Percentiles rank a stretch among this genome's conserved stretches.
Evolutionary conservation across 2,888 invertebrate genomes (phyloP).

Genomic region (Xestia ashworthii): DNA sequence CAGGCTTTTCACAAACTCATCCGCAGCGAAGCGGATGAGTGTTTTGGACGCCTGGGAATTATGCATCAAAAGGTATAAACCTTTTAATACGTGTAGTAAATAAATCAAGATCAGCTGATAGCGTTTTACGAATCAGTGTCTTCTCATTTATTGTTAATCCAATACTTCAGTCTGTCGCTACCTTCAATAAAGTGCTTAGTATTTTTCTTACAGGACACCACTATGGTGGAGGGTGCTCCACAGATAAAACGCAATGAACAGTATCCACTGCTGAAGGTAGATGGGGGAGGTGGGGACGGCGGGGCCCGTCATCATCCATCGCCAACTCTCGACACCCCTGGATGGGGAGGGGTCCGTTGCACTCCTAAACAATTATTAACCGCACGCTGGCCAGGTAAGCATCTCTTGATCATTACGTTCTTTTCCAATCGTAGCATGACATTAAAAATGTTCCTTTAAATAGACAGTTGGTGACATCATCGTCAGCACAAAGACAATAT

Average conservation of each 20-base stretch:
- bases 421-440: not conserved
- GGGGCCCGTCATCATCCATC: constrained; percentile 61
- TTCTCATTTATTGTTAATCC: not conserved
- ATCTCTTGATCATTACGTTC: not conserved
- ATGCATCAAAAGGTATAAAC: not conserved
- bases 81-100: not conserved
- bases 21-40: not conserved
- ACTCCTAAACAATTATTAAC: constrained; percentile 76
- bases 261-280: constrained; percentile 82
- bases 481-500: not conserved
- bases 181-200: not conserved
- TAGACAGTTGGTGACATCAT: not conserved
- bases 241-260: constrained; percentile 79
- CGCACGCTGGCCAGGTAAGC: constrained; percentile 83
- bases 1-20: not conserved
- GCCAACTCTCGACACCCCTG: constrained; percentile 64
- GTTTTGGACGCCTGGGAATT: not conserved
- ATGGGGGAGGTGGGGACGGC: constrained; percentile 77
- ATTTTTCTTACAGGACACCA: constrained; percentile 37
- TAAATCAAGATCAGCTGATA: not conserved
- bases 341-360: constrained; percentile 78
- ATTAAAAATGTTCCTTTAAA: not conserved
- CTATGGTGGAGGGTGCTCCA: constrained; percentile 74
- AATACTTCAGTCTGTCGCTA: not conserved
- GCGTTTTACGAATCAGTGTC: not conserved